A percentile compares a stretch with the other conserved stretches of the same genome.
Conservation (phyloP, 92 coral and sea anemone genomes). For the Porites rus region DNA sequence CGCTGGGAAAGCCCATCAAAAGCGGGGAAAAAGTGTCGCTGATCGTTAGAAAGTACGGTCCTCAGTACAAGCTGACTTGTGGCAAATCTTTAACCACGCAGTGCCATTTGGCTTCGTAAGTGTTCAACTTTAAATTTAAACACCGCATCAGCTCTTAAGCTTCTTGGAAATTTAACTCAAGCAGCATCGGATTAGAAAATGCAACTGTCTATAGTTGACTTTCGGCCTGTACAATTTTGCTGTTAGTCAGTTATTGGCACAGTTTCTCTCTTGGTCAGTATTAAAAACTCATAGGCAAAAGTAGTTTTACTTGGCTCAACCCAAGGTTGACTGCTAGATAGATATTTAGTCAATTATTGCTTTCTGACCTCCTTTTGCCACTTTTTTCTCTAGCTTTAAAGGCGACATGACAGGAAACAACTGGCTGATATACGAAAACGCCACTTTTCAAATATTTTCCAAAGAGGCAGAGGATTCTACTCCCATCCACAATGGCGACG, state of each 20-base stretch:
- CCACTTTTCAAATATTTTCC: constrained; percentile 65
- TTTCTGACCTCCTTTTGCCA: not conserved
- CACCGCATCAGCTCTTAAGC: not conserved
- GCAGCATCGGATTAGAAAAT: too few species aligned
- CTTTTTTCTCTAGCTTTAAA: not conserved
- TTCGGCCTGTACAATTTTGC: too few species aligned
- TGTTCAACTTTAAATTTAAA: not conserved
- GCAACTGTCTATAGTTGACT: too few species aligned
- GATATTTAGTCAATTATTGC: too few species aligned
- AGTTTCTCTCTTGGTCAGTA: too few species aligned
- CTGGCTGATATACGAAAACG: constrained; percentile 42
- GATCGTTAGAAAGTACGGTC: constrained; percentile 5
- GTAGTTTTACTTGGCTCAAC: too few species aligned
- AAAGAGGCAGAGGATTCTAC: constrained; percentile 48
- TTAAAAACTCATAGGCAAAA: too few species aligned
- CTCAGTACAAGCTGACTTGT: constrained; percentile 41
- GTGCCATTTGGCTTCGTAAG: constrained; percentile 36
- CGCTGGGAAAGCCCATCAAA: constrained; percentile 55
- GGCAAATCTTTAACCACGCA: constrained; percentile 11
- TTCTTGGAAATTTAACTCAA: not conserved
- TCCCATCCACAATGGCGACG: constrained; percentile 72
- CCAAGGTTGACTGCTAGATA: too few species aligned
- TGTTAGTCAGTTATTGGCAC: too few species aligned
- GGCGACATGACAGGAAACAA: constrained; percentile 30
- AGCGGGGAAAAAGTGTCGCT: constrained; percentile 73